Evolutionary conservation across 2,113 vertebrate genomes (phyloP), one percentile per base, ranked within the genome.

Genomic region (Daubentonia madagascariensis): DNA sequence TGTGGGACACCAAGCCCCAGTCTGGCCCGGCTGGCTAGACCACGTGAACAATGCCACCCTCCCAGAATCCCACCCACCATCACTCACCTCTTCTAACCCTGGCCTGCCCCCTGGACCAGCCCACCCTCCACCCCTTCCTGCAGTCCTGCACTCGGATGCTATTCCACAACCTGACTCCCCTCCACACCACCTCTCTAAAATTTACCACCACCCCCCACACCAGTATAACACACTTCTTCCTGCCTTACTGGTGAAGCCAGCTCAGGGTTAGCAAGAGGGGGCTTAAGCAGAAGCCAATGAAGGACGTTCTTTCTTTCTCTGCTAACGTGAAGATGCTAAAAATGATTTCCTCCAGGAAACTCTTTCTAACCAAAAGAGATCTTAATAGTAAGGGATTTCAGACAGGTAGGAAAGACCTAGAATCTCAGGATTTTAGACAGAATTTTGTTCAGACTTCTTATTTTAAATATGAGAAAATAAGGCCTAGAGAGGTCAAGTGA

Each of bases 301-400:
- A 78, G 50, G 67, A 54, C 52, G 48, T 89, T 81, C 67, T 11
- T 37, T 83, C 40, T 91, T 83, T 73, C 67, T 52, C 54, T 32
- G 61, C 30, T 45, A 92, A 63, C 37, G 59, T 32, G 61, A 85
- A 92, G 57, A 45, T 48, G 52, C 79, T 81, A 70, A 85, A 89
- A 65, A 45, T 52, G 11, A 80, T 61, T 84, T 96, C 70, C n/a
- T 48, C 70, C 32, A 76, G 25, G 61, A 95, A 81, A 80, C 4
- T 73, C 85, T 90, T 95, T 81, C 75, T 61, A 67, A 91, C n/a
- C 61, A 88, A 75, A 94, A 80, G 30, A 57, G 72, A 88, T 40
- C 20, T 57, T 75, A 48, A 81, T 4, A 65, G 67, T 59, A 93
- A 83, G 72, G 48, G 30, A 65, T 72, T 96, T 72, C 54, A 92